phyloP scores from a whole-genome alignment of 2,797 vertebrate genomes.

The Manis pentadactyla region DNA sequence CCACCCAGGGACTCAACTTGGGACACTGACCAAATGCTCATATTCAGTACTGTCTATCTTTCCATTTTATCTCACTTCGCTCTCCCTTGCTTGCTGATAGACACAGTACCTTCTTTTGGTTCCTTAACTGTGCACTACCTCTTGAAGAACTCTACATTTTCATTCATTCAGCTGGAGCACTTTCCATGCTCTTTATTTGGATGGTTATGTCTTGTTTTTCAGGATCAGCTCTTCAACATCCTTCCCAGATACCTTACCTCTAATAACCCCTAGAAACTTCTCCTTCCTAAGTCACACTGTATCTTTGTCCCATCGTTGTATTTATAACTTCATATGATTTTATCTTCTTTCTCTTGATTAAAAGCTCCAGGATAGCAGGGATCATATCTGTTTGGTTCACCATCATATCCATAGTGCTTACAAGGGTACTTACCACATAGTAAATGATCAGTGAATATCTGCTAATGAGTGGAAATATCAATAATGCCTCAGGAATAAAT shows the following conservation, averaged over 20 bases:
- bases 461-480: neutral
- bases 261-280: neutral
- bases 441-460: neutral
- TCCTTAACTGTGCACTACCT: neutral
- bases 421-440: neutral
- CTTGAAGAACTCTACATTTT: neutral
- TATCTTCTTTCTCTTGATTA: neutral
- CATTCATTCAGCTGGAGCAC: neutral
- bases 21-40: neutral
- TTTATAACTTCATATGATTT: neutral
- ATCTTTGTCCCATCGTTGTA: neutral
- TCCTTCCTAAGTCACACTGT: neutral
- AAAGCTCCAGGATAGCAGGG: neutral
- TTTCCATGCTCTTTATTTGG: neutral
- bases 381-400: neutral
- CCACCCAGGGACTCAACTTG: neutral
- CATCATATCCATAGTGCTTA: neutral
- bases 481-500: neutral
- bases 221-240: neutral
- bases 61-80: neutral
- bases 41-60: neutral
- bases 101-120: neutral
- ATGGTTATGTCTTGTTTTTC: neutral
- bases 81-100: neutral
- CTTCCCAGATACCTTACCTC: neutral